These are phyloP conservation scores for Aplysia californica DNA, from an alignment of 1,140 invertebrate genomes.

Conservation along the genomic window DNA sequence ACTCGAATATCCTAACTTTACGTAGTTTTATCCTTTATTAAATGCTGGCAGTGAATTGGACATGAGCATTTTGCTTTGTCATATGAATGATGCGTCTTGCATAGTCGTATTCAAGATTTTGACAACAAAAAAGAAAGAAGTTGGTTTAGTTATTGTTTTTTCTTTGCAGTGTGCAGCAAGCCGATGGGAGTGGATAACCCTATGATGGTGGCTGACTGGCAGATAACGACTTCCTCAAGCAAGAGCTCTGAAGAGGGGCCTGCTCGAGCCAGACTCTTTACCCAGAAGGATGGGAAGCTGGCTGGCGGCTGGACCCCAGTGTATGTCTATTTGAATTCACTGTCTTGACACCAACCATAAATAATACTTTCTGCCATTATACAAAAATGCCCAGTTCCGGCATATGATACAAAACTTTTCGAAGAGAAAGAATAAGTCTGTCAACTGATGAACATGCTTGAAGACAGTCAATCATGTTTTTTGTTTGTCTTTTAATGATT, in stretches of 20 bases:
- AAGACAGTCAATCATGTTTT: too few relatives aligned
- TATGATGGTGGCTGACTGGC: slow-evolving; percentile 36
- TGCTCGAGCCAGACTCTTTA: slow-evolving; percentile 45
- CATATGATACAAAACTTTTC: too few relatives aligned
- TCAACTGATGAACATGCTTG: too few relatives aligned
- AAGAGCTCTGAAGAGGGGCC: slow-evolving; percentile 38
- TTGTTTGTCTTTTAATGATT: too few relatives aligned
- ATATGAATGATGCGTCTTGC: background rate
- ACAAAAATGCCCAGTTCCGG: too few relatives aligned
- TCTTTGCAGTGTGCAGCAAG: slow-evolving; percentile 48
- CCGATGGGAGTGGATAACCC: slow-evolving; percentile 52
- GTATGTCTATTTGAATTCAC: slow-evolving; percentile 36
- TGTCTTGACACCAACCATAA: too few relatives aligned
- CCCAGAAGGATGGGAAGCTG: slow-evolving; percentile 39
- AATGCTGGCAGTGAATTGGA: background rate
- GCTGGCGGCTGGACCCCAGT: slow-evolving; percentile 53
- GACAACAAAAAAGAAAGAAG: too few relatives aligned
- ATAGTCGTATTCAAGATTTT: too few relatives aligned
- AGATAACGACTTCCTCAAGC: slow-evolving; percentile 42
- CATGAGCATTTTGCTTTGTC: background rate
- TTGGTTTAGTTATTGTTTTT: too few relatives aligned
- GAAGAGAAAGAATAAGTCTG: too few relatives aligned
- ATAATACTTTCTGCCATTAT: too few relatives aligned
- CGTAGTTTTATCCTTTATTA: background rate
- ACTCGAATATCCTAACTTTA: background rate